Evolutionary conservation across 2,113 vertebrate genomes (phyloP), one percentile per base, ranked within the genome.

Genomic region (Anoura caudifer): DNA sequence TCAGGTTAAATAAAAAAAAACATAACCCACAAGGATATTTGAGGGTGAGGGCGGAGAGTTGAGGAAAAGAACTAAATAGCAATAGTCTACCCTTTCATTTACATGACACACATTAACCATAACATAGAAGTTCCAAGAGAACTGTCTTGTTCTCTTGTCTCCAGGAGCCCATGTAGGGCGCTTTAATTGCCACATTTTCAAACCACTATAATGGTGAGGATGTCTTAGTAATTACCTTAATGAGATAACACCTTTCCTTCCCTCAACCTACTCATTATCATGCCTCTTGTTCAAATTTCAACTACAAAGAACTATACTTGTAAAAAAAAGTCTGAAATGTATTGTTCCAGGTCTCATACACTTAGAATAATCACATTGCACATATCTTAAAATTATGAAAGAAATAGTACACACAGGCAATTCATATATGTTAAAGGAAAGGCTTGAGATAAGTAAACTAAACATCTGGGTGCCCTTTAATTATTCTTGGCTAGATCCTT

Each of bases 191-290:
- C 99, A 99, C 99, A 99, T 99, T 99, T 99, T 99, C 99, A 99
- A 99, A 99, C 98, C 98, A 98, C 99, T 99, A 98, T 99, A 99
- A 99, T 99, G 98, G 99, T 98, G 98, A 98, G 98, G 98, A 99
- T 99, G 99, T 99, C 99, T 99, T 99, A 99, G 99, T 99, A 99
- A 99, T 99, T 99, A 99, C 99, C 99, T 99, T 99, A 99, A 99
- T 99, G 99, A 99, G 99, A 98, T 99, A 99, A 99, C 99, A 99
- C 99, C 99, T 99, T 98, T 99, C 98, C 98, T 99, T 99, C 99
- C 98, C 98, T 99, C 99, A 99, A 99, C 99, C 98, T 99, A 99
- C 99, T 99, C 99, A 99, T 99, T 99, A 99, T 99, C 99, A 98
- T 98, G 98, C 98, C 98, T 99, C 99, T 99, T 99, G 98, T 99